These are phyloP conservation scores for Cybosia mesomella DNA, from an alignment of 2,888 invertebrate genomes.

Conservation along the genomic window DNA sequence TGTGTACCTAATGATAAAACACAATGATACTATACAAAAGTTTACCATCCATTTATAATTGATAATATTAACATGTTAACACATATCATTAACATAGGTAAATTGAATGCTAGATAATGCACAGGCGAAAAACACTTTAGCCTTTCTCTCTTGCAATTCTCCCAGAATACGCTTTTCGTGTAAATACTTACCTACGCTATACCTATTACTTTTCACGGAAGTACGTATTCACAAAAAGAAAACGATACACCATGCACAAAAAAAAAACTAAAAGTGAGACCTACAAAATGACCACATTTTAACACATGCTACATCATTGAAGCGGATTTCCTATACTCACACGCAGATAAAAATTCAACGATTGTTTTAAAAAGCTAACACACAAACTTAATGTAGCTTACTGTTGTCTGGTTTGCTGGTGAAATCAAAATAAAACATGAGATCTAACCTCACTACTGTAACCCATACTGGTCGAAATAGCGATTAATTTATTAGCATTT, in stretches of 20 bases:
- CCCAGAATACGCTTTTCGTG: not conserved
- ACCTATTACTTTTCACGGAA: not conserved
- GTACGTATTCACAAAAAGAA: conserved; percentile 10
- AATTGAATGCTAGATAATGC: no score
- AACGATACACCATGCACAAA: conserved; percentile 53
- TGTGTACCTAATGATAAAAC: no score
- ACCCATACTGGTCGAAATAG: conserved; percentile 34
- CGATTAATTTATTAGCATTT: not conserved
- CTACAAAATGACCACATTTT: conserved; percentile 10
- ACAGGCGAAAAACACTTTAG: no score
- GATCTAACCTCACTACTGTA: conserved; percentile 7
- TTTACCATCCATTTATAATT: no score
- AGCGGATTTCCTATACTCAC: conserved; percentile 16
- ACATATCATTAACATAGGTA: no score
- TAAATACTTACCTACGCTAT: not conserved
- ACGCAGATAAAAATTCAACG: conserved; percentile 17
- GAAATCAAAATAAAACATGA: conserved; percentile 18
- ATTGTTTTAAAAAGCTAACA: conserved; percentile 20
- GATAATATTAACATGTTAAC: no score
- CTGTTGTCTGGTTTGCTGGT: conserved; percentile 4
- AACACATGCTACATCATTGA: conserved; percentile 27
- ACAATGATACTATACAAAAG: no score
- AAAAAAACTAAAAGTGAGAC: conserved; percentile 23
- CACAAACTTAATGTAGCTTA: not conserved
- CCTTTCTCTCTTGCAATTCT: not conserved